Base-by-base conservation (phyloP, 2,113 vertebrate species). In the Geococcyx californianus region DNA sequence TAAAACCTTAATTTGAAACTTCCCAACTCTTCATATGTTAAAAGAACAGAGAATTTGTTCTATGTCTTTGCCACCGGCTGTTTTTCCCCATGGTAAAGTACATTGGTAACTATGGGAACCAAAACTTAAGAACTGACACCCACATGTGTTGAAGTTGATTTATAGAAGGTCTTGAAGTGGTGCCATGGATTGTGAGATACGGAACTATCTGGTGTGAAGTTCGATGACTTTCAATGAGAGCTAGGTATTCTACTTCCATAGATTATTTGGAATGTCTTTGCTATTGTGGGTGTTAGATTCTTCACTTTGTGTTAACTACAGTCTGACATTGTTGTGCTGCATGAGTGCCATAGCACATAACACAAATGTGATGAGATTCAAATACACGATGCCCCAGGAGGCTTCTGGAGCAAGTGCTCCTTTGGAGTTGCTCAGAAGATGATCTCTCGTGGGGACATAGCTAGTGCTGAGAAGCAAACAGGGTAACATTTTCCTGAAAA, bases 41-140 rank as follows among this genome's bases (percentile, higher is more conserved):
- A 64, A 70, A 81, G 87, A 79, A 52, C 58, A 70, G 81, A 52
- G 84, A 82, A 91, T 95, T 87, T 89, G 74, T 95, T 92, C 91
- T 75, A 78, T 84, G 81, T 84, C 80, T 94, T 94, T 73, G 89
- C 87, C 95, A 94, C 94, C 93, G 86, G 89, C 94, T 94, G 74
- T 94, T 87, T 81, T 82, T 77, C 93, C 74, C 62, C 72, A 78
- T 90, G 91, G 66, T 63, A 84, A 87, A 96, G 90, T 62, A 95
- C 90, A 92, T 70, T 72, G 78, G 97, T 97, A 96, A 67, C 96
- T 94, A 97, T 97, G 97, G 96, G 95, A 97, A 97, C 94, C 89
- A 94, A 97, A 96, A 80, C 91, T 92, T 93, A 88, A 95, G 93
- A 95, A 91, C 94, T 89, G 92, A 94, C 96, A 91, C 97, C 96